A percentile compares a stretch with the other conserved stretches of the same genome.
Evolutionary conservation across 2,888 invertebrate species (phyloP).

Genomic region (Lypha dubia): DNA sequence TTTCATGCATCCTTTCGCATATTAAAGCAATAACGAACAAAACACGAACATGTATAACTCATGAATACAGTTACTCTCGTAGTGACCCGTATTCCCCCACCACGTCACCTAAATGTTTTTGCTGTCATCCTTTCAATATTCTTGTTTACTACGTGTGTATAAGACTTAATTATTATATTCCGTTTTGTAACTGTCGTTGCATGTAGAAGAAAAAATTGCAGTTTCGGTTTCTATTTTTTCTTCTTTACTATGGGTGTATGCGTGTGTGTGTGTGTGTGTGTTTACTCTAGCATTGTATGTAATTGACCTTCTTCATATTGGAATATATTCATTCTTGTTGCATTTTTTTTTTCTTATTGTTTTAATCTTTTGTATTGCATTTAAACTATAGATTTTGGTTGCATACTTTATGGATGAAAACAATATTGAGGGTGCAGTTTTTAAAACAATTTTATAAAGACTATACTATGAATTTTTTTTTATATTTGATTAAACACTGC

Average conservation of each 20-base stretch:
- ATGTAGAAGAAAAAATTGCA: constrained; percentile 46
- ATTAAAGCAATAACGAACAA: background rate
- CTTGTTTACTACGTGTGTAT: background rate
- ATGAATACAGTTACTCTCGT: background rate
- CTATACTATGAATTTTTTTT: too few species aligned
- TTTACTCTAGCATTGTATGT: constrained; percentile 52
- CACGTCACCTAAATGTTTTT: too few species aligned
- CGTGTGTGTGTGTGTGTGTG: too few species aligned
- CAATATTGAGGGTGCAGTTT: constrained; percentile 56
- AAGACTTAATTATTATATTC: constrained; percentile 50
- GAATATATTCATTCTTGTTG: constrained; percentile 32
- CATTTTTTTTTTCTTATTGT: constrained; percentile 2
- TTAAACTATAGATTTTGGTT: constrained; percentile 55
- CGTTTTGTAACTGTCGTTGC: constrained; percentile 40
- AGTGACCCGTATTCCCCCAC: background rate
- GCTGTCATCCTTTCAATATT: background rate
- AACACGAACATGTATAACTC: constrained; percentile 3
- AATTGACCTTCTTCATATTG: constrained; percentile 71
- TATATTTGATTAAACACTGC: too few species aligned
- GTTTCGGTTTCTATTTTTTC: constrained; percentile 3
- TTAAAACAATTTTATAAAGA: constrained; percentile 8
- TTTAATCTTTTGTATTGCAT: constrained; percentile 43
- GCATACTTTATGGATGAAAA: constrained; percentile 56
- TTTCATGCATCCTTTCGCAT: constrained; percentile 9
- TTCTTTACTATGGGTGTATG: background rate